phyloP scores from a whole-genome alignment of 2,113 vertebrate genomes.

The Prunella himalayana region DNA sequence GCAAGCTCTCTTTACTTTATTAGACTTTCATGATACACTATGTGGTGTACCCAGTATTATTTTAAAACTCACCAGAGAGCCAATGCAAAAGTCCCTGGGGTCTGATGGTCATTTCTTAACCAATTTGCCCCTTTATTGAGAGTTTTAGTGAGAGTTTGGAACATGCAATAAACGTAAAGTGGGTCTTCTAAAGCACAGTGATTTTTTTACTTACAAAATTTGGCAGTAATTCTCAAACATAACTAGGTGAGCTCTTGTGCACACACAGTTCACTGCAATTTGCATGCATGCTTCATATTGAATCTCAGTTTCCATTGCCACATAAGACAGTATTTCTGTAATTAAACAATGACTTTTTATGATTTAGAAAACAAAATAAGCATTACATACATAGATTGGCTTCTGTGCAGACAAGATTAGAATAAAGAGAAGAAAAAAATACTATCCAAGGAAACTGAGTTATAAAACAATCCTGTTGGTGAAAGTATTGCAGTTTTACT shows the following conservation, averaged over 20 bases:
- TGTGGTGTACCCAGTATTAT: background rate
- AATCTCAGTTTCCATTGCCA: background rate
- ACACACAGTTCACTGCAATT: background rate
- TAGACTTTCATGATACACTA: background rate
- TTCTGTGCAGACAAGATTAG: background rate
- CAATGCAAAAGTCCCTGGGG: background rate
- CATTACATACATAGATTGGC: background rate
- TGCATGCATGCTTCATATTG: background rate
- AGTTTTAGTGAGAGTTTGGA: background rate
- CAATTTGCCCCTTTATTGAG: background rate
- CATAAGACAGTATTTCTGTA: background rate
- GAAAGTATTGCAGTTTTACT: background rate
- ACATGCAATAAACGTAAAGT: background rate
- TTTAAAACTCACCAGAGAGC: background rate
- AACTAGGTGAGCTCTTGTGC: background rate
- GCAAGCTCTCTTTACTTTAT: background rate
- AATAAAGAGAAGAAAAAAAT: background rate
- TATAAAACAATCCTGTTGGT: background rate
- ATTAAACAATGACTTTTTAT: background rate
- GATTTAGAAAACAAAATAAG: background rate
- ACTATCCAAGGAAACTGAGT: background rate
- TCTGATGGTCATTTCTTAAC: background rate
- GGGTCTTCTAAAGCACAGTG: background rate
- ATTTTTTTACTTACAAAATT: background rate
- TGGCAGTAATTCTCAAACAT: background rate